Base-by-base conservation (phyloP, 2,797 vertebrate genomes). In the Microctenopoma lineatum region DNA sequence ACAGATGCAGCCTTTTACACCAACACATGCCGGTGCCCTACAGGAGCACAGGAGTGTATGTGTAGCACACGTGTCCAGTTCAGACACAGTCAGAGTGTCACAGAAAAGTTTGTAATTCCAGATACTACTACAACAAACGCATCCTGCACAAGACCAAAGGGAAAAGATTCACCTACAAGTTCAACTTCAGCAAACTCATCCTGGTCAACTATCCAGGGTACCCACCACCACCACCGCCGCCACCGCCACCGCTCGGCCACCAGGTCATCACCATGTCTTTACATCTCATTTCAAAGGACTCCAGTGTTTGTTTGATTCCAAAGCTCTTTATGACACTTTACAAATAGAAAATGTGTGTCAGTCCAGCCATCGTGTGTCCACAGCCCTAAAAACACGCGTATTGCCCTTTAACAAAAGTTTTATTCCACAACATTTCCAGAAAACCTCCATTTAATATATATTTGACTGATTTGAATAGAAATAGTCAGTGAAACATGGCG, bases 61-160 rank as follows among this genome's bases (percentile, higher is more conserved):
- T 15, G 18, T 18, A n/a, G 42, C 46, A 36, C 9, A 61, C 70
- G 44, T 26, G 53, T 5, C 16, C 42, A 18, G 25, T 36, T 18
- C 42, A 21, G 21, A 21, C 21, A 21, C 21, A 21, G 21, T 21
- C 21, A 21, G 21, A 21, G 21, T 21, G 21, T 21, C 21, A 48
- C 29, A n/a, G 48, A 29, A 54, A 71, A 72, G 45, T 2, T 74
- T 62, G 36, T 7, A 25, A 64, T 84, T 87, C 18, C 90, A 95
- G 94, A 73, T 95, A 95, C 74, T 95, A 95, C 84, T 95, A 94
- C 90, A 94, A 94, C 86, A 95, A 95, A 80, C 91, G 87, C 56
- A 95, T 95, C 71, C 90, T 95, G 76, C 91, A 95, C 87, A 95
- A 95, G 84, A 95, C 93, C 84, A 95, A 94, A 92, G 94, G 94